phyloP scores from a whole-genome alignment of 1,140 invertebrate species.

The Leptinotarsa lineolata region DNA sequence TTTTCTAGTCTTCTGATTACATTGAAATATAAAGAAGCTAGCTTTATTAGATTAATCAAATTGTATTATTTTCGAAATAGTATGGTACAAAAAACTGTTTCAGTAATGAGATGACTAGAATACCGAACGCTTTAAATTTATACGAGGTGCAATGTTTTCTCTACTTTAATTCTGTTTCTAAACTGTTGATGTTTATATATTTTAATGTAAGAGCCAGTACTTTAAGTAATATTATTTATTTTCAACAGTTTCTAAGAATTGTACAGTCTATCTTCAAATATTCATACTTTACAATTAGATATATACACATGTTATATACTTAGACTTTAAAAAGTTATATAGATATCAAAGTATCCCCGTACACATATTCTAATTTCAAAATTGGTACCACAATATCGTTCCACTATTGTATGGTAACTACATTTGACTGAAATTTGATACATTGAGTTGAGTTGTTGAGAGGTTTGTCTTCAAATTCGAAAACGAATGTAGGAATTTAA shows the following conservation, averaged over 20 bases:
- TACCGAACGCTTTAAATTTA: constrained; percentile 31
- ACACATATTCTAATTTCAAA: constrained; percentile 38
- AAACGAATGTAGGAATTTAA: too few species aligned
- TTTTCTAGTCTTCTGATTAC: constrained; percentile 24
- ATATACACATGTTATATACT: constrained; percentile 43
- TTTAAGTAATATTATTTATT: constrained; percentile 53
- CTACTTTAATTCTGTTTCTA: constrained; percentile 41
- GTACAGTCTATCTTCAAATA: constrained; percentile 38
- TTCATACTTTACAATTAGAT: constrained; percentile 31
- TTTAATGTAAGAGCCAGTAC: constrained; percentile 57
- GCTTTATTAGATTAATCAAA: constrained; percentile 34
- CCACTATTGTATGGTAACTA: background rate
- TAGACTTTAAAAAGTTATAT: constrained; percentile 43
- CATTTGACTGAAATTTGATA: too few species aligned
- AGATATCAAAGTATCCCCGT: constrained; percentile 34
- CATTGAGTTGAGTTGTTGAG: too few species aligned
- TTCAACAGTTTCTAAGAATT: constrained; percentile 46
- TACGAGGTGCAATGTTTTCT: constrained; percentile 52
- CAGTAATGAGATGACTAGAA: constrained; percentile 33
- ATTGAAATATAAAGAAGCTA: constrained; percentile 13
- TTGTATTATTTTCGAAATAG: constrained; percentile 31
- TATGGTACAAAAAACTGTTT: constrained; percentile 36
- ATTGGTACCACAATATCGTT: background rate
- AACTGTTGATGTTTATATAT: constrained; percentile 57
- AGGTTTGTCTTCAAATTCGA: too few species aligned